Evolutionary conservation across 2,888 invertebrate species (phyloP).

Genomic region (Bhutanitis thaidina): DNA sequence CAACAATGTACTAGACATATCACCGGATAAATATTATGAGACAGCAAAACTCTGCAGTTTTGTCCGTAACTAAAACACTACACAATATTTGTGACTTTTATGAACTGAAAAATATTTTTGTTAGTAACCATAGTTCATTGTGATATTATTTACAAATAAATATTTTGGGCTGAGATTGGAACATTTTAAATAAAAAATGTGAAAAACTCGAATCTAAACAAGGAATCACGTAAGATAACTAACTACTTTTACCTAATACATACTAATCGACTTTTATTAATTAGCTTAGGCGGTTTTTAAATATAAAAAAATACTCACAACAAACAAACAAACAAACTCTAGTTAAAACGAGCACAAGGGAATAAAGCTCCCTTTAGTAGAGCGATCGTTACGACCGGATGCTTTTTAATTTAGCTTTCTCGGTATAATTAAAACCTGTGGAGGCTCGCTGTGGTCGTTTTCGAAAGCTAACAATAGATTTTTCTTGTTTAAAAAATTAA

Average conservation of each 20-base stretch:
- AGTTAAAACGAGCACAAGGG: conserved; percentile 44
- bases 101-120: too few species aligned
- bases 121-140: too few species aligned
- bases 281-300: conserved; percentile 4
- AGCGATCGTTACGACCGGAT: conserved; percentile 55
- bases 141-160: too few species aligned
- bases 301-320: conserved; percentile 7
- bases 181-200: too few species aligned
- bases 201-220: too few species aligned
- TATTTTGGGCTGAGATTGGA: too few species aligned
- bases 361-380: conserved; percentile 46
- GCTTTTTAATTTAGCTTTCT: conserved; percentile 74
- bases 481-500: conserved; percentile 26
- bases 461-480: conserved; percentile 52
- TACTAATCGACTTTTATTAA: conserved; percentile 8
- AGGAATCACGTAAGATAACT: too few species aligned
- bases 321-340: conserved; percentile 29
- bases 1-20: conserved; percentile 8
- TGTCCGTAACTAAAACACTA: conserved; percentile 14
- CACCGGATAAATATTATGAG: conserved; percentile 12
- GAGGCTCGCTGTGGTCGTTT: conserved; percentile 48
- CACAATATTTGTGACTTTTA: conserved; percentile 12
- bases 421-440: conserved; percentile 70
- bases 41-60: conserved; percentile 6
- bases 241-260: too few species aligned